Evolutionary conservation across 2,888 invertebrate species (phyloP).

Genomic region (Coelogynopora nodosa): DNA sequence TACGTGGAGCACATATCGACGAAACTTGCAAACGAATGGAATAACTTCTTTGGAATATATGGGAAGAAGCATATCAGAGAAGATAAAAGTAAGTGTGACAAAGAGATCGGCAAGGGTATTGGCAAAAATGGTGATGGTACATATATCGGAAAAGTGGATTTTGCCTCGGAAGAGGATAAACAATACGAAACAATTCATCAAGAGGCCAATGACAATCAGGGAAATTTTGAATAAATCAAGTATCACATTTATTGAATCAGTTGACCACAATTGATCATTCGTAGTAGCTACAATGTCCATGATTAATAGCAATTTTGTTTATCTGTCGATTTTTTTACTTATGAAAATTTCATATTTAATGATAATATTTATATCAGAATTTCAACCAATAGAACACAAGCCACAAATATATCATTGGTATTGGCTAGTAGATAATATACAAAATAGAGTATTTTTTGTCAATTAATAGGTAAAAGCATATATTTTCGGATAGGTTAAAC

Average conservation of each 20-base stretch:
- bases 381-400: too few species aligned
- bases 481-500: too few species aligned
- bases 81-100: not conserved
- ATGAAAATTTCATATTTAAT: too few species aligned
- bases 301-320: too few species aligned
- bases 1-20: not conserved
- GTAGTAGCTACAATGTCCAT: not conserved
- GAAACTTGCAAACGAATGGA: conserved; percentile 14
- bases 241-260: not conserved
- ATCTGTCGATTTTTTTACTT: too few species aligned
- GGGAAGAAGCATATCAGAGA: not conserved
- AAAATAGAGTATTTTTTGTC: too few species aligned
- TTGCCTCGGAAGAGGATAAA: not conserved
- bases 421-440: too few species aligned
- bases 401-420: too few species aligned
- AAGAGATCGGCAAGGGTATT: conserved; percentile 15
- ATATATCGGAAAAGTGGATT: not conserved
- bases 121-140: not conserved
- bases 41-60: not conserved
- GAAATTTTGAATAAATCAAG: not conserved
- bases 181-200: not conserved
- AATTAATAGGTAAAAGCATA: too few species aligned
- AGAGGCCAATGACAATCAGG: not conserved
- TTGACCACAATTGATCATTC: not conserved
- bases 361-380: too few species aligned